Evolutionary conservation across 1,140 invertebrate genomes (phyloP), one percentile per base, ranked within the genome.

Genomic region (Drosophila grimshawi): DNA sequence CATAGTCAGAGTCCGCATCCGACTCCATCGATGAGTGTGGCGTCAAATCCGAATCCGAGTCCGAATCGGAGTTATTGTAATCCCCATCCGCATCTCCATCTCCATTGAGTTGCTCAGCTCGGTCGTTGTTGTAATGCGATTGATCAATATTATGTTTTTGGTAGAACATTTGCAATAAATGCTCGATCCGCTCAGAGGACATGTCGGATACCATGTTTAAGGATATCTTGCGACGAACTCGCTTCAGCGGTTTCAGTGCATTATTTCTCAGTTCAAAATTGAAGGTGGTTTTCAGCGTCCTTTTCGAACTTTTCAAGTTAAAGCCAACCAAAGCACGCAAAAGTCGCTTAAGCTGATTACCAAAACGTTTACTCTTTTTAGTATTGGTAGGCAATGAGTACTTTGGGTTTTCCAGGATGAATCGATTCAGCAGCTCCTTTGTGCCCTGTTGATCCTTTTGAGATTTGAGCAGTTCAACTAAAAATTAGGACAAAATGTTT

Each of bases 141-240:
- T 52, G 29, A 3, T 77, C 56, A 5, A 86, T 75, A 2, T 76
- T 78, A 48, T 91, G 64, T 49, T 91, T 49, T n/a, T 77, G 37
- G 57, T 91, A 91, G 30, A 91, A 91, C 37, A 80, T 76, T 45
- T 86, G 76, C 2, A 91, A 45, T 7, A 91, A 55, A 10, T 86
- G 65, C 30, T 91, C 85, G 5, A 91, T 78, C 5, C 64, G 68
- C 43, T 90, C 76, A 2, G 85, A 76, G 4, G 89, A 82, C 72
- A 91, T 76, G 41, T 91, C 89, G 5, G 89, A 90, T 6, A 91
- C 85, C 89, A 91, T 91, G 60, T 76, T 86, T 1, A 91, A 79
- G 27, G 85, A 81, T 27, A 91, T 91, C 69, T 89, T 91, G 1
- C 89, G 72, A 1, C 85, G 83, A 2, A 74, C 45, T 29, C 89